A percentile compares a stretch with the other conserved stretches of the same genome.
Evolutionary conservation across 2,888 invertebrate species (phyloP).

Genomic region (Euplexia lucipara): DNA sequence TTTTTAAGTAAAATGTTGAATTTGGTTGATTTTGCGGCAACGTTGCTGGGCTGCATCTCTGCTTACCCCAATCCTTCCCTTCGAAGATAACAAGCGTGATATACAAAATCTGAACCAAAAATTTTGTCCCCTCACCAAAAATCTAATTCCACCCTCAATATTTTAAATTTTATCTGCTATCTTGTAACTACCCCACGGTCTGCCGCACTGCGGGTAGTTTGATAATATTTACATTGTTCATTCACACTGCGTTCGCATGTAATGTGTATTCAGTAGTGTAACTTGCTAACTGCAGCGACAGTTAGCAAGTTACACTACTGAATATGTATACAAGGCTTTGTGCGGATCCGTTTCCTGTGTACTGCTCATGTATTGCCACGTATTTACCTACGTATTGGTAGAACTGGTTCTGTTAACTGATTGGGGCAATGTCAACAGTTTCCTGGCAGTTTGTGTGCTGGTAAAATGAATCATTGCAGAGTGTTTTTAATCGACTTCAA

Average conservation of each 20-base stretch:
- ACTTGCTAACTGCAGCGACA: too few species aligned
- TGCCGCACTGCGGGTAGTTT: conserved; percentile 45
- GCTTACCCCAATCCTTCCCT: too few species aligned
- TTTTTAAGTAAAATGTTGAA: too few species aligned
- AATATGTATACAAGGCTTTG: conserved; percentile 32
- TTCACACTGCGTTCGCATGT: conserved; percentile 20
- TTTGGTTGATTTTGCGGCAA: too few species aligned
- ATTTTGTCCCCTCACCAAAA: neutral
- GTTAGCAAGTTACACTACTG: conserved; percentile 22
- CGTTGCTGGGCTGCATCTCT: too few species aligned
- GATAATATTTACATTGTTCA: conserved; percentile 43
- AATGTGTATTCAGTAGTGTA: too few species aligned
- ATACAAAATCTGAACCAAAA: too few species aligned
- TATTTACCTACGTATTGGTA: conserved; percentile 15
- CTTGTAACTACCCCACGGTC: neutral
- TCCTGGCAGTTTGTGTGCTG: neutral
- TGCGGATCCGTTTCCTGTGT: neutral
- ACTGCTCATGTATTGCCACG: neutral
- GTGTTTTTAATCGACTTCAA: too few species aligned
- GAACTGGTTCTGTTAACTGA: conserved; percentile 16
- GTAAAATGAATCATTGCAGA: too few species aligned
- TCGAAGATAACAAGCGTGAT: too few species aligned
- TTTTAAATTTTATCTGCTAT: conserved; percentile 20
- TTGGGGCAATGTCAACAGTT: conserved; percentile 22
- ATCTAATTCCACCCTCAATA: neutral